Percentiles rank a stretch among this genome's conserved stretches.
Conservation (phyloP, 2,888 invertebrate genomes). For the Sphecodes monilicornis region DNA sequence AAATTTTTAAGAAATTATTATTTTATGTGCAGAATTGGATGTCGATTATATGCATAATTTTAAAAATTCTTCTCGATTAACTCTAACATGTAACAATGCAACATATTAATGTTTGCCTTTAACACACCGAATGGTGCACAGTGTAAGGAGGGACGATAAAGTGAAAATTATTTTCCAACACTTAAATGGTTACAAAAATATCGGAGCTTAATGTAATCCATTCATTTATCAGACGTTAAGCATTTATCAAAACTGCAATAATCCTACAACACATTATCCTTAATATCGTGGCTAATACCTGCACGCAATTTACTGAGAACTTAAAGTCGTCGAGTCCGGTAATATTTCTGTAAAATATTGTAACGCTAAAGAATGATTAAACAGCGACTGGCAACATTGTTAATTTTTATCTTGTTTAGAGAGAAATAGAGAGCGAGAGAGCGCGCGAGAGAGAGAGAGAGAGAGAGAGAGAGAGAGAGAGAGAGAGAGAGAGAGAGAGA, state of each 20-base stretch:
- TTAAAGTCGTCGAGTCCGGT: background rate
- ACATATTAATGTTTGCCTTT: too few relatives aligned
- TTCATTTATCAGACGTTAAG: background rate
- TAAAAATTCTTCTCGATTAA: too few relatives aligned
- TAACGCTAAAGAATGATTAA: background rate
- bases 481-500: background rate
- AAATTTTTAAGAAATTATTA: too few relatives aligned
- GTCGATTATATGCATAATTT: too few relatives aligned
- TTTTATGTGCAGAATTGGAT: too few relatives aligned
- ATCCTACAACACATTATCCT: background rate
- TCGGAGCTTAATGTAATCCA: background rate
- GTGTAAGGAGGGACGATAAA: background rate
- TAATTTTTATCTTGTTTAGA: background rate
- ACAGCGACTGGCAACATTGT: background rate
- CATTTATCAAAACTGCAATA: conserved; percentile 4
- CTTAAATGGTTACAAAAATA: background rate
- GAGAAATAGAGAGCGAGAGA: background rate
- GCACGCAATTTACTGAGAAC: background rate
- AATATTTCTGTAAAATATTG: conserved; percentile 6
- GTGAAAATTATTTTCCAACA: background rate
- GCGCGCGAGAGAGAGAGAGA: background rate
- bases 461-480: background rate
- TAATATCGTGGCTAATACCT: background rate
- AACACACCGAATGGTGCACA: background rate
- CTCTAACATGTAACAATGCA: too few relatives aligned